Percentiles rank a stretch among this genome's conserved stretches.
Conservation (phyloP, 1,140 invertebrate species). For the Cydia amplana region DNA sequence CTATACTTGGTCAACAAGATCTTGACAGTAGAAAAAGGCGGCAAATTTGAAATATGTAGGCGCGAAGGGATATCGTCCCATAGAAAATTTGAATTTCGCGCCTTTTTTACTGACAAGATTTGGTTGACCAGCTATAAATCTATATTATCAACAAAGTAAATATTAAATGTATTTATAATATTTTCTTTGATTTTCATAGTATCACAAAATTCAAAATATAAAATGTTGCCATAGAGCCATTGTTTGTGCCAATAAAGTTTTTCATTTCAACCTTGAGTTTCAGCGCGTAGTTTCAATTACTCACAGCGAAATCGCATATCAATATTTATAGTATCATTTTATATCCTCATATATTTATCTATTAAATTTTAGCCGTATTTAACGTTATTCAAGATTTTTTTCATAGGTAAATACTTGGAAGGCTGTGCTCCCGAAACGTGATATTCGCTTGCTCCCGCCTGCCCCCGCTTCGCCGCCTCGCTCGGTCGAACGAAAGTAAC, state of each 20-base stretch:
- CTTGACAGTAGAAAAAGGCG: no score
- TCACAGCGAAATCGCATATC: background rate
- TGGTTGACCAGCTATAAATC: no score
- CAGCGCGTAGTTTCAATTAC: background rate
- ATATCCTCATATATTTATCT: background rate
- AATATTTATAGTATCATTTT: background rate
- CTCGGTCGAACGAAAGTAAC: slow-evolving; percentile 53
- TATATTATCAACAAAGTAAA: no score
- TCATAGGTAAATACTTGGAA: slow-evolving; percentile 3
- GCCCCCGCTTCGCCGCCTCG: slow-evolving; percentile 48
- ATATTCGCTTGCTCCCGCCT: slow-evolving; percentile 42
- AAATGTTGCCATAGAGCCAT: background rate
- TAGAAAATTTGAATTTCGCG: no score
- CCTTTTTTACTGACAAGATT: no score
- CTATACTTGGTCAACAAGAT: no score
- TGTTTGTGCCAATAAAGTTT: background rate
- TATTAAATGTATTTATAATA: no score
- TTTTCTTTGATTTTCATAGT: no score
- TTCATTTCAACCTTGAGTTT: background rate
- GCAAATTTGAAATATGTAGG: no score
- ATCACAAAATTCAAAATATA: background rate
- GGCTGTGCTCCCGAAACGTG: slow-evolving; percentile 39
- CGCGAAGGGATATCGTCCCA: no score
- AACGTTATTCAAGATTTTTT: slow-evolving; percentile 15
- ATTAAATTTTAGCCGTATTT: background rate